A percentile compares a stretch with the other conserved stretches of the same genome.
phyloP scores from a whole-genome alignment of 2,113 vertebrate genomes.

The Gorsachius goisagi region DNA sequence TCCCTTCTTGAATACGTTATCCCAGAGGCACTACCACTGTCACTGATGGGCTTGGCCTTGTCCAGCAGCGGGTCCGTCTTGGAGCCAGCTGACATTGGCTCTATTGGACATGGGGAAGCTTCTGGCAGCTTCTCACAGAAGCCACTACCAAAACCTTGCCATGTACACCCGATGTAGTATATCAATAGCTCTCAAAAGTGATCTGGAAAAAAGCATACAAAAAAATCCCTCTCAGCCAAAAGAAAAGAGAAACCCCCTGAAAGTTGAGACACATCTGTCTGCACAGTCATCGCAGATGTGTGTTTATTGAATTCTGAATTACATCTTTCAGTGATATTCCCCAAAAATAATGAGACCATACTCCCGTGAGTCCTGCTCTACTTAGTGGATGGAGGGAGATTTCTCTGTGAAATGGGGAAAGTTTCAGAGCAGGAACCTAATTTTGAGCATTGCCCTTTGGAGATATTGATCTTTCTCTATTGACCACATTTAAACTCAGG shows the following conservation, averaged over 20 bases:
- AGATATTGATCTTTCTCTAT: not conserved
- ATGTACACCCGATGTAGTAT: not conserved
- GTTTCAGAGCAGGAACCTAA: not conserved
- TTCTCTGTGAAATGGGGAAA: not conserved
- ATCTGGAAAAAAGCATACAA: not conserved
- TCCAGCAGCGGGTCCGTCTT: not conserved
- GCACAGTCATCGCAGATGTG: not conserved
- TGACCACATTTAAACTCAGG: not conserved
- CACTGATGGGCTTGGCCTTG: not conserved
- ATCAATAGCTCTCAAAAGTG: not conserved
- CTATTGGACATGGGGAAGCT: not conserved
- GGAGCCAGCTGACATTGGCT: not conserved
- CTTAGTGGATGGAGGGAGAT: not conserved
- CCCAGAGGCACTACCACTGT: fast-evolving
- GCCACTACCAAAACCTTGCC: not conserved
- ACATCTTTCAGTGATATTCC: not conserved
- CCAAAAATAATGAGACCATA: not conserved
- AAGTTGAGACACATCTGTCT: not conserved
- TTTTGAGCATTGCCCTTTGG: not conserved
- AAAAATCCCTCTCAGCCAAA: not conserved
- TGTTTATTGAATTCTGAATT: not conserved
- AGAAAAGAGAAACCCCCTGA: not conserved
- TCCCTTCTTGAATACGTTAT: not conserved
- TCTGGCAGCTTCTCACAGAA: not conserved
- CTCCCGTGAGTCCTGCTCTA: not conserved